These are phyloP conservation scores for Papilio xuthus DNA, from an alignment of 1,140 invertebrate species.

Conservation along the genomic window DNA sequence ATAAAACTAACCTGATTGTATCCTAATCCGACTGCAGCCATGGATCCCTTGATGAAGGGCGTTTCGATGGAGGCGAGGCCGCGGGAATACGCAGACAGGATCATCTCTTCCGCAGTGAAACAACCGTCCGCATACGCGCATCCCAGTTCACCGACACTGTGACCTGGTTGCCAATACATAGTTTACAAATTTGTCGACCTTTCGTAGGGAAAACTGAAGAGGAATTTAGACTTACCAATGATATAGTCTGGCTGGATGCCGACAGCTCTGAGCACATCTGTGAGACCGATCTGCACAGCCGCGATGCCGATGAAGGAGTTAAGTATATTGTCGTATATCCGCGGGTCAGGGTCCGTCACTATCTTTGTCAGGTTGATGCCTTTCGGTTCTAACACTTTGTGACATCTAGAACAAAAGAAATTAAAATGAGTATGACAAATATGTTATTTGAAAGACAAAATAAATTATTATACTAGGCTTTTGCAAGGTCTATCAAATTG, in stretches of 20 bases:
- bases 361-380: conserved; percentile 91
- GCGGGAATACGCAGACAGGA: conserved; percentile 91
- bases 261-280: conserved; percentile 87
- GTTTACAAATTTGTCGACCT: too few species aligned
- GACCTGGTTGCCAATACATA: conserved; percentile 64
- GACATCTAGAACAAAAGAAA: conserved; percentile 79
- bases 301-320: conserved; percentile 96
- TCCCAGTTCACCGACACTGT: conserved; percentile 94
- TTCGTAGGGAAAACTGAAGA: background rate
- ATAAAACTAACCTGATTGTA: conserved; percentile 79
- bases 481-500: too few species aligned
- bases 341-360: conserved; percentile 87
- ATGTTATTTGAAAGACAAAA: too few species aligned
- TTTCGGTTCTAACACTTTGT: conserved; percentile 86
- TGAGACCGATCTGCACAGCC: conserved; percentile 92
- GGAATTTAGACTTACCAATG: conserved; percentile 82
- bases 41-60: conserved; percentile 88
- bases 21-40: conserved; percentile 91
- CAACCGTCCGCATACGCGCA: conserved; percentile 95
- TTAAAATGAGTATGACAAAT: background rate
- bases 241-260: conserved; percentile 91
- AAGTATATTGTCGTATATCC: conserved; percentile 90
- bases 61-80: conserved; percentile 92
- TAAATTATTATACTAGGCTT: too few species aligned
- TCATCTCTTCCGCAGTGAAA: conserved; percentile 91